Evolutionary conservation across 2,888 invertebrate species (phyloP).

Genomic region (Drosophila gaucha): DNA sequence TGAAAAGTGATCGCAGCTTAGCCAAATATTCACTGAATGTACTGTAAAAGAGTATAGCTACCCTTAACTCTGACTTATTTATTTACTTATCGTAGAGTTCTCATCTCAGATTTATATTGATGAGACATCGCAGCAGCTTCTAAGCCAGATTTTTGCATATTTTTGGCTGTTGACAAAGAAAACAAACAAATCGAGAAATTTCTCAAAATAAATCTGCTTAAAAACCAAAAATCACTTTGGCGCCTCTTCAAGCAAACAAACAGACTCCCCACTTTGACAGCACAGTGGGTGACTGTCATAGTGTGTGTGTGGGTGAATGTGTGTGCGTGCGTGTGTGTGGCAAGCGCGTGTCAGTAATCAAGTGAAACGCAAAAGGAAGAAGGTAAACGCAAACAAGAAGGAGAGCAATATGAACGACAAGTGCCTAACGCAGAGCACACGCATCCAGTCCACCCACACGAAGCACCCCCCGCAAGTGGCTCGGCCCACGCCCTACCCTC

Average conservation of each 20-base stretch:
- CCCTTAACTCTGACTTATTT: background rate
- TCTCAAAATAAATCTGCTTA: slow-evolving; percentile 63
- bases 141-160: slow-evolving; percentile 1
- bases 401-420: slow-evolving; percentile 40
- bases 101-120: slow-evolving; percentile 11
- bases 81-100: background rate
- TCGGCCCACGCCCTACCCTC: background rate
- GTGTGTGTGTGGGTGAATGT: background rate
- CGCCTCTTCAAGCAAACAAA: slow-evolving; percentile 22
- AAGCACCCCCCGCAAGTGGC: background rate
- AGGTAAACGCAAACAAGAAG: slow-evolving; percentile 40
- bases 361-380: slow-evolving; percentile 47
- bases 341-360: slow-evolving; percentile 74
- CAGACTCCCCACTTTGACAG: slow-evolving; percentile 12
- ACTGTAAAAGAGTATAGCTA: background rate
- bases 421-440: slow-evolving; percentile 47
- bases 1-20: background rate
- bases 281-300: background rate
- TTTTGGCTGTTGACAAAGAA: slow-evolving; percentile 19
- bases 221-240: slow-evolving; percentile 61
- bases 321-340: slow-evolving; percentile 25
- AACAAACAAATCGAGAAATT: slow-evolving; percentile 50
- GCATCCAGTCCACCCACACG: slow-evolving; percentile 10
- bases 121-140: background rate
- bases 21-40: background rate